Evolutionary conservation across 2,113 vertebrate species (phyloP).

Genomic region (Periophthalmus modestus): DNA sequence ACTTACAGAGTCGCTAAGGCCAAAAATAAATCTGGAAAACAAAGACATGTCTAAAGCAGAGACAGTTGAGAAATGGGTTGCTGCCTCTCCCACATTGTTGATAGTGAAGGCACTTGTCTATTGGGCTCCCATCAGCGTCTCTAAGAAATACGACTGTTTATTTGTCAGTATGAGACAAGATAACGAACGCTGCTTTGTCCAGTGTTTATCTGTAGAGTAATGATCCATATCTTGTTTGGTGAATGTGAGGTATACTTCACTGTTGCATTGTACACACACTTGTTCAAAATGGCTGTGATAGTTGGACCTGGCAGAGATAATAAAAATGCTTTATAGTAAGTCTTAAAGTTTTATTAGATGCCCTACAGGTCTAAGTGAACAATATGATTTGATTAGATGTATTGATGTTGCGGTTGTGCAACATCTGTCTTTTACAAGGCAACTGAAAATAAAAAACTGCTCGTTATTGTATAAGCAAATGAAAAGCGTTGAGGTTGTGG

Average conservation of each 20-base stretch:
- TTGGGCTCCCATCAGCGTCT: slow-evolving; percentile 41
- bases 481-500: not conserved
- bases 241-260: slow-evolving; percentile 33
- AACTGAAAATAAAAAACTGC: slow-evolving; percentile 1
- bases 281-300: slow-evolving; percentile 21
- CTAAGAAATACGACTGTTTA: slow-evolving; percentile 67
- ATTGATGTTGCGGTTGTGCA: not conserved
- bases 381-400: slow-evolving; percentile 12
- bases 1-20: not conserved
- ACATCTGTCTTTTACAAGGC: not conserved
- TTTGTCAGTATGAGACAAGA: slow-evolving; percentile 70
- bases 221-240: slow-evolving; percentile 65
- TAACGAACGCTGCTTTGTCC: slow-evolving; percentile 68
- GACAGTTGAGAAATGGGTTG: slow-evolving; percentile 14
- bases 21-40: slow-evolving; percentile 3
- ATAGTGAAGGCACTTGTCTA: slow-evolving; percentile 25
- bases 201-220: slow-evolving; percentile 61
- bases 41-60: slow-evolving; percentile 16
- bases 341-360: not conserved
- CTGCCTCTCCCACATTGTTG: slow-evolving; percentile 7
- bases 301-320: not conserved
- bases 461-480: not conserved
- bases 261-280: slow-evolving; percentile 22
- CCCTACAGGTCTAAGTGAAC: not conserved
- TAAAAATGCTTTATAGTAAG: slow-evolving; percentile 24